Percentiles rank a stretch among this genome's conserved stretches.
These are phyloP conservation scores for Apogon hyalosoma DNA, from an alignment of 2,797 vertebrate genomes.

Conservation along the genomic window DNA sequence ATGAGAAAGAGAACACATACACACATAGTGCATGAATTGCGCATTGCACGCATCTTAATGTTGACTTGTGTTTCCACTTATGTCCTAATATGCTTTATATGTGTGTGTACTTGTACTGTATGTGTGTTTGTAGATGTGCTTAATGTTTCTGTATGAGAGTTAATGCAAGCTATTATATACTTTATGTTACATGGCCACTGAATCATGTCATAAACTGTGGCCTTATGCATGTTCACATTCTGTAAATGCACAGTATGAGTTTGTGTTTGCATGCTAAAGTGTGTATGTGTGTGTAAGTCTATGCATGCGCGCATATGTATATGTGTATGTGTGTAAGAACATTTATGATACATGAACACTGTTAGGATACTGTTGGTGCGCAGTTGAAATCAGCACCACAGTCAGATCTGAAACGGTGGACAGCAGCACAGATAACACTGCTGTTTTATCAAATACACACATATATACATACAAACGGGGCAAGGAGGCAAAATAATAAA, in stretches of 20 bases:
- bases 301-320: conserved; percentile 18
- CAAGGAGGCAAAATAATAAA: conserved; percentile 68
- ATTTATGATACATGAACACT: conserved; percentile 56
- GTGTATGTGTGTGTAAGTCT: conserved; percentile 29
- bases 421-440: conserved; percentile 38
- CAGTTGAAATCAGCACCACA: conserved; percentile 42
- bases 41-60: conserved; percentile 43
- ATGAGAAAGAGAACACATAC: conserved; percentile 65
- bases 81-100: conserved; percentile 37
- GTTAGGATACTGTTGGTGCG: conserved; percentile 33
- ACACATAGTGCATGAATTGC: conserved; percentile 66
- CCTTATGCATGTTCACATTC: conserved; percentile 61
- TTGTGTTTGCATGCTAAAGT: conserved; percentile 68
- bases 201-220: conserved; percentile 61
- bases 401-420: conserved; percentile 45
- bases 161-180: conserved; percentile 67
- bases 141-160: conserved; percentile 64
- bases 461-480: conserved; percentile 76
- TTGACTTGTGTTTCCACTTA: conserved; percentile 51
- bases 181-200: conserved; percentile 69
- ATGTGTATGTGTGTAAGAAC: conserved; percentile 37
- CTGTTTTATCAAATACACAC: conserved; percentile 66
- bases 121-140: conserved; percentile 42
- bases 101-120: conserved; percentile 28
- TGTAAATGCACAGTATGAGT: conserved; percentile 58